Evolutionary conservation across 2,888 invertebrate species (phyloP).

Genomic region (Dugesia japonica): DNA sequence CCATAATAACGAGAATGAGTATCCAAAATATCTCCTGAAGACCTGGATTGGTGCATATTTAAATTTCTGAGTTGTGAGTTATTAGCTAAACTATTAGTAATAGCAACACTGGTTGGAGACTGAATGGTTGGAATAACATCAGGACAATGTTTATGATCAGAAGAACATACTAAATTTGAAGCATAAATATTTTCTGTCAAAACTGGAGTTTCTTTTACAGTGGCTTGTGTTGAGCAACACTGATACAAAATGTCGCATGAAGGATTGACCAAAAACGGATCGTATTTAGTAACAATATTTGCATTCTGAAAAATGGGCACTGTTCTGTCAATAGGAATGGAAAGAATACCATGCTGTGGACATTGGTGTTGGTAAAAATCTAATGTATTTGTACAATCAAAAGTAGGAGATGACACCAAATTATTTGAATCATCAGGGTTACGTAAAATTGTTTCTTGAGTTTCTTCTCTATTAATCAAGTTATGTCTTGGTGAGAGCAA

Average conservation of each 20-base stretch:
- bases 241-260: not conserved
- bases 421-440: slow-evolving; percentile 21
- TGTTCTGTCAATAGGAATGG: slow-evolving; percentile 21
- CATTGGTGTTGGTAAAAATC: slow-evolving; percentile 25
- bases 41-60: not conserved
- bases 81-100: not conserved
- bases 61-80: not conserved
- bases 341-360: slow-evolving; percentile 24
- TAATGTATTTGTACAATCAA: slow-evolving; percentile 8
- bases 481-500: not conserved
- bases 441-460: slow-evolving; percentile 26
- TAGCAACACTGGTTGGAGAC: not conserved
- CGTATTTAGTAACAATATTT: not conserved
- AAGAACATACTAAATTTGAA: not conserved
- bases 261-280: not conserved
- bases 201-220: not conserved
- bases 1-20: not conserved
- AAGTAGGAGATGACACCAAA: not conserved
- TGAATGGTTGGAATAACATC: not conserved
- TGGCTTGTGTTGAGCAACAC: not conserved
- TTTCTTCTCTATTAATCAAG: not conserved
- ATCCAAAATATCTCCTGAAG: slow-evolving; percentile 4
- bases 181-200: not conserved
- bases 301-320: not conserved
- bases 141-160: not conserved